These are phyloP conservation scores for Drosophila incognita DNA, from an alignment of 2,888 invertebrate genomes.

Conservation along the genomic window DNA sequence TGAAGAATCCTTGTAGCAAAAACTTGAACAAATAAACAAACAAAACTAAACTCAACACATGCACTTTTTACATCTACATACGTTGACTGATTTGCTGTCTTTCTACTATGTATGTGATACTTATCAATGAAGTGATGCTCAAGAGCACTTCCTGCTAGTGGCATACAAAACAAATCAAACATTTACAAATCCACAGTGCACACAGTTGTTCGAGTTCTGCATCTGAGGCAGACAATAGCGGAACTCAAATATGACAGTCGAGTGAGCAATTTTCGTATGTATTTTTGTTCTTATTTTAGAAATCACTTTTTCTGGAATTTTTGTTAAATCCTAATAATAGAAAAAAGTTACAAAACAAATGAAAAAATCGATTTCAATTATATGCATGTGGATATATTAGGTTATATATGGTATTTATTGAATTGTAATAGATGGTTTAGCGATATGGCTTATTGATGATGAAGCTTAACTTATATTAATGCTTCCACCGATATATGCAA, in stretches of 20 bases:
- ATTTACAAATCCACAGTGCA: not conserved
- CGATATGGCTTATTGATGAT: too few relatives aligned
- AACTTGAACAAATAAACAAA: not conserved
- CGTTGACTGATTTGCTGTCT: not conserved
- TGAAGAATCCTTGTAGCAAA: not conserved
- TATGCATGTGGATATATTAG: not conserved
- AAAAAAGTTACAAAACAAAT: not conserved
- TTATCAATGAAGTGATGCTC: not conserved
- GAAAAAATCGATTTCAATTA: not conserved
- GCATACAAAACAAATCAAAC: not conserved
- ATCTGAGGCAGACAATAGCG: not conserved
- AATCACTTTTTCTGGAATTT: not conserved
- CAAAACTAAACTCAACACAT: not conserved
- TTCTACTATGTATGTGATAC: not conserved
- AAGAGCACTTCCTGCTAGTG: not conserved
- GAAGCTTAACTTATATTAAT: too few relatives aligned
- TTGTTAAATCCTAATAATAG: not conserved
- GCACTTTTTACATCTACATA: rapidly evolving
- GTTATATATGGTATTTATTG: too few relatives aligned
- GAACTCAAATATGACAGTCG: not conserved
- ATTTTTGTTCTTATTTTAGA: not conserved
- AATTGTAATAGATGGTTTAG: too few relatives aligned
- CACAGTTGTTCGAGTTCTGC: too few relatives aligned
- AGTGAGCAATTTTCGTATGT: not conserved
- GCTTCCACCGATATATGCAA: too few relatives aligned